Evolutionary conservation across 1,140 invertebrate species (phyloP), one percentile per base, ranked within the genome.

Genomic region (Atta colombica): DNA sequence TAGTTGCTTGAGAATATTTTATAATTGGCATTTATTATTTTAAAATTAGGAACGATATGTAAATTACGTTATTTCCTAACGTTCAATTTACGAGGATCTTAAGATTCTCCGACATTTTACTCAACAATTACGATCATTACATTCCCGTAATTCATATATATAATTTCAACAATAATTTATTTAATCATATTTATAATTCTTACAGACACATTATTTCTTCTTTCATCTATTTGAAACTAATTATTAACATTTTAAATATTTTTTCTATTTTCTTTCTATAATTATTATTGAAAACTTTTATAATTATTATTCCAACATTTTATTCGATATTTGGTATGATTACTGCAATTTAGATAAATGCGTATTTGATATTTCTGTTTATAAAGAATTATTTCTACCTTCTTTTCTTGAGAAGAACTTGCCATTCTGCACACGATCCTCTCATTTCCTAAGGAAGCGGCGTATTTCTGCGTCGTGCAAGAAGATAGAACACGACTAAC

Each of bases 401-500:
- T 60, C 21, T 31, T 60, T 39, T 25, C 10, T 18, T 28, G 51
- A 14, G 21, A 81, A 14, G 18, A 45, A 45, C 3, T 18, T 21
- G 25, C 39, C 18, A 35, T 77, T 61, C 16, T 14, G 39, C 21
- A 28, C 53, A 18, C 35, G 72, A 63, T 0, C 45, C 28, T 45
- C 45, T 68, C 25, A 18, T 39, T 74, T 74, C 53, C 12, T 12
- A 60, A 49, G 49, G 55, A 74, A 74, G 55, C 39, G 51, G 7
- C 35, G 66, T 31, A 21, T 69, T n/a, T 35, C 63, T 10, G 21
- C 21, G 61, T 45, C 77, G 45, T 12, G 53, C 53, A 82, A 82
- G 39, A 74, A 74, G 55, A 74, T 61, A 53, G 18, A 82, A 49
- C 80, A 21, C 39, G 53, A 82, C 53, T 14, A 49, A 45, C 18